Percentiles rank a stretch among this genome's conserved stretches.
Evolutionary conservation across 2,797 vertebrate species (phyloP).

Genomic region (Crocodylus rhombifer): DNA sequence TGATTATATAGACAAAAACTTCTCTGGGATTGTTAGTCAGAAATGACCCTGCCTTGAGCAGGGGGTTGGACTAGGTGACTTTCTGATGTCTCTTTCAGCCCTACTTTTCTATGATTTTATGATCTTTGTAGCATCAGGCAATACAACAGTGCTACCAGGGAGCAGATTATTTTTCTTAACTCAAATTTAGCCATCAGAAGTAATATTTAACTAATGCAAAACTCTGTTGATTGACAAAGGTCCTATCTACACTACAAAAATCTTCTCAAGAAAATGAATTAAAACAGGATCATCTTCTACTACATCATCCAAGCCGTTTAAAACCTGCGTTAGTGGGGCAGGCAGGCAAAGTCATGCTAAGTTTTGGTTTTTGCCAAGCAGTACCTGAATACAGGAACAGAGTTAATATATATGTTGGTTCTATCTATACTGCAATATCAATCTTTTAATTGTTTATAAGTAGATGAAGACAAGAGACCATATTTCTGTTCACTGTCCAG

Average conservation of each 20-base stretch:
- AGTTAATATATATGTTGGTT: neutral
- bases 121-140: neutral
- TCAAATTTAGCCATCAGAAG: neutral
- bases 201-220: neutral
- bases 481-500: neutral
- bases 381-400: neutral
- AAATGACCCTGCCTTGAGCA: too few species aligned
- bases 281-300: too few species aligned
- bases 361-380: neutral
- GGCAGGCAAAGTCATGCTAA: neutral
- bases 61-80: too few species aligned
- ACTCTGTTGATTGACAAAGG: neutral
- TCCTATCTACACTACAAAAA: neutral
- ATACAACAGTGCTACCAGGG: neutral
- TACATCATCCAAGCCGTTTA: neutral
- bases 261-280: too few species aligned
- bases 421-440: neutral
- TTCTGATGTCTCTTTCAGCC: too few species aligned
- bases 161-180: slow-evolving; percentile 11
- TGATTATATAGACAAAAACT: too few species aligned
- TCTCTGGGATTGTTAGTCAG: too few species aligned
- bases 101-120: too few species aligned
- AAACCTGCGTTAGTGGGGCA: neutral
- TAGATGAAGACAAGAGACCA: neutral
- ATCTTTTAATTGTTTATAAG: neutral